A percentile compares a stretch with the other conserved stretches of the same genome.
Evolutionary conservation across 1,140 invertebrate species (phyloP).

Genomic region (Drosophila parabipectinata): DNA sequence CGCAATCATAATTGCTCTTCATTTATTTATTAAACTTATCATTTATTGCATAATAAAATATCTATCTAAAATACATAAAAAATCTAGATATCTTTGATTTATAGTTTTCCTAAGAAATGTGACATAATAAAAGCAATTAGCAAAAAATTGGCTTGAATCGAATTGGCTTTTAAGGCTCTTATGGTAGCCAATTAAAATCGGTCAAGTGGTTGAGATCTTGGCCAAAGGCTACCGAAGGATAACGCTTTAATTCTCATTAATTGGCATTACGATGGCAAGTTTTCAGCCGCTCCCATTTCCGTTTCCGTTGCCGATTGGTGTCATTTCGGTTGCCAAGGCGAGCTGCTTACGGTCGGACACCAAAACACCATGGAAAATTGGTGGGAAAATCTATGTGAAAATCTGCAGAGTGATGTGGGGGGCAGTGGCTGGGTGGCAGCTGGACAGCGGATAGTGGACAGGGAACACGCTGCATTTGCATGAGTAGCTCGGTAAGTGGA

Average conservation of each 20-base stretch:
- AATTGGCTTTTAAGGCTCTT: constrained; percentile 25
- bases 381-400: constrained; percentile 6
- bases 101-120: background rate
- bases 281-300: constrained; percentile 32
- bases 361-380: constrained; percentile 35
- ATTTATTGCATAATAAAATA: background rate
- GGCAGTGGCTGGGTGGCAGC: background rate
- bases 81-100: background rate
- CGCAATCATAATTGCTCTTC: background rate
- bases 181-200: constrained; percentile 66
- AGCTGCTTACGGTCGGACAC: constrained; percentile 51
- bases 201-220: constrained; percentile 15
- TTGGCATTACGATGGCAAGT: constrained; percentile 69
- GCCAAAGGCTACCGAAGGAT: constrained; percentile 31
- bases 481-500: constrained; percentile 46
- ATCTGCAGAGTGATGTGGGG: background rate
- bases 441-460: background rate
- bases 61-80: too few species aligned
- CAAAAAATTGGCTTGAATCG: background rate
- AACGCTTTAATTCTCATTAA: constrained; percentile 78
- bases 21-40: constrained; percentile 5
- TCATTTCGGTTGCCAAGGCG: constrained; percentile 54
- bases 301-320: constrained; percentile 36
- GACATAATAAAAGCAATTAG: background rate
- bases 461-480: constrained; percentile 51